Evolutionary conservation across 2,113 vertebrate genomes (phyloP).

Genomic region (Aptenodytes forsteri): DNA sequence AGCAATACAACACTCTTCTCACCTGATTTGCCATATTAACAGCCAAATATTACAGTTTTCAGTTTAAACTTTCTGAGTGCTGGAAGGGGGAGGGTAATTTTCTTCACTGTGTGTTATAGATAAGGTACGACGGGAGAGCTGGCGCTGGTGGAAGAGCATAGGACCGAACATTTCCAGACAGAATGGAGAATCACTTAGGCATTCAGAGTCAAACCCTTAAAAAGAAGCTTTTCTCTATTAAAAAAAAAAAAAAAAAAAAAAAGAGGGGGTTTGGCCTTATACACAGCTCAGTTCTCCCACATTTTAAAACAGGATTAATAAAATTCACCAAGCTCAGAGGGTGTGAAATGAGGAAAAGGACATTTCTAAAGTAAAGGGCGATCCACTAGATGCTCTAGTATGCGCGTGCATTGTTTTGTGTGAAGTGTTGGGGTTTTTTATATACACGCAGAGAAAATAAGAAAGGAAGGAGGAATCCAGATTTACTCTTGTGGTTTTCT

Average conservation of each 20-base stretch:
- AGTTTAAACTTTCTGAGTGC: background rate
- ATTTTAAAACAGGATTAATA: background rate
- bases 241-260: background rate
- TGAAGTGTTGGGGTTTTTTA: background rate
- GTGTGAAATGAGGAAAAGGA: background rate
- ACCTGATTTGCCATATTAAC: background rate
- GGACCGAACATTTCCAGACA: background rate
- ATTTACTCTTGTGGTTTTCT: background rate
- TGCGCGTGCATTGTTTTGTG: rapidly evolving
- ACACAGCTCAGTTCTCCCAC: background rate
- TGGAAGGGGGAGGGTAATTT: background rate
- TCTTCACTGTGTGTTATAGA: background rate
- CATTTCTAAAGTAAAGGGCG: background rate
- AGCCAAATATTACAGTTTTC: background rate
- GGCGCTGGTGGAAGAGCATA: rapidly evolving
- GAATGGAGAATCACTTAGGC: background rate
- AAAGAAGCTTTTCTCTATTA: background rate
- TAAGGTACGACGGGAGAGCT: background rate
- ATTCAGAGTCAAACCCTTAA: background rate
- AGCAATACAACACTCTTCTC: background rate
- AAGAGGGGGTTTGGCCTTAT: background rate
- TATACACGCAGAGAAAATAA: background rate
- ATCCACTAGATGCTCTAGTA: background rate
- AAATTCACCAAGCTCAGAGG: background rate
- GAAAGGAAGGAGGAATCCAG: background rate